Evolutionary conservation across 2,888 invertebrate genomes (phyloP).

Genomic region (Agrotis segetum): DNA sequence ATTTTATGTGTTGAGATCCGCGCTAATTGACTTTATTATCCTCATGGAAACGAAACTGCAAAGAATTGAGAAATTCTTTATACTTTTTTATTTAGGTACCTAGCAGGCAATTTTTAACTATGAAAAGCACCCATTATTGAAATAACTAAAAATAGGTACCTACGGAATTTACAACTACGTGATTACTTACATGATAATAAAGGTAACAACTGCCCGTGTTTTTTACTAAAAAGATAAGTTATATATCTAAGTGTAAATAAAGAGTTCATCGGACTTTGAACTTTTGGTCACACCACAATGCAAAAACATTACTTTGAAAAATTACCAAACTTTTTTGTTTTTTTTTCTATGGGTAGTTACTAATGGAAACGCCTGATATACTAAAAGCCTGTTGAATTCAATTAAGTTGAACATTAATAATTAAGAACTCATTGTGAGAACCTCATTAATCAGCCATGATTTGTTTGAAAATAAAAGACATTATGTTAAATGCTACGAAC

Average conservation of each 20-base stretch:
- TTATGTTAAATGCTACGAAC: too few relatives aligned
- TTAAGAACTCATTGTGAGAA: neutral
- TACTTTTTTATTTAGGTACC: too few relatives aligned
- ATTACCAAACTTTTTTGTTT: constrained; percentile 24
- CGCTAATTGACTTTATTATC: constrained; percentile 54
- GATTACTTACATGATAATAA: too few relatives aligned
- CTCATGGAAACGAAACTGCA: neutral
- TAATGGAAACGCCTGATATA: constrained; percentile 13
- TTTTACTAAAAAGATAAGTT: too few relatives aligned
- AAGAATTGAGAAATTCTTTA: neutral
- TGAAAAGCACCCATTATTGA: too few relatives aligned
- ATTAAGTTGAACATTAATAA: constrained; percentile 4
- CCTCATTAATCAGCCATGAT: neutral
- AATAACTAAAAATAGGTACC: too few relatives aligned
- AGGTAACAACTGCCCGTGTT: too few relatives aligned
- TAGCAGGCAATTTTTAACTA: neutral
- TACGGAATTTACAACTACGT: too few relatives aligned
- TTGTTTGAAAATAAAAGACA: neutral
- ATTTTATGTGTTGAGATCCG: constrained; percentile 41
- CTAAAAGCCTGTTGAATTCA: neutral
- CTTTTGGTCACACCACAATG: neutral
- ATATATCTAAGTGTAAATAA: neutral
- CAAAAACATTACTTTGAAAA: constrained; percentile 11
- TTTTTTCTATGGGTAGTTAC: neutral
- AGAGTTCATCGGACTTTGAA: constrained; percentile 34